A percentile compares a stretch with the other conserved stretches of the same genome.
Evolutionary conservation across 2,888 invertebrate genomes (phyloP).

Genomic region (Chalcosyrphus nemorum): DNA sequence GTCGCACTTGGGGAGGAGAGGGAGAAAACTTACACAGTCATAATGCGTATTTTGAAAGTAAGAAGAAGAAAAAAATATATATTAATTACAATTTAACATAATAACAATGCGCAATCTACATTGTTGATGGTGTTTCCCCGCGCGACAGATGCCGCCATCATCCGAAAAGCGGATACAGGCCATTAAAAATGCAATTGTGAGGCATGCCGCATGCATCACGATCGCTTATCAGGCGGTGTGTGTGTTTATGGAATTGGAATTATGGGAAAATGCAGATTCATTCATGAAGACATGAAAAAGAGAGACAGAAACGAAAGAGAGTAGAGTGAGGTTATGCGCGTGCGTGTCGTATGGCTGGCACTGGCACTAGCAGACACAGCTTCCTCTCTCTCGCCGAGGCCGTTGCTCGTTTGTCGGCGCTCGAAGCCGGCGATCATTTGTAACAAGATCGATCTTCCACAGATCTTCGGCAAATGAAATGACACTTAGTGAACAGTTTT

Average conservation of each 20-base stretch:
- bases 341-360: slow-evolving; percentile 53
- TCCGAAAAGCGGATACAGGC: slow-evolving; percentile 14
- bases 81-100: slow-evolving; percentile 72
- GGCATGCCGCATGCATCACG: slow-evolving; percentile 51
- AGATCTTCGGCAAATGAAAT: slow-evolving; percentile 61
- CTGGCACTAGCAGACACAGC: not conserved
- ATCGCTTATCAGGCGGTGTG: slow-evolving; percentile 65
- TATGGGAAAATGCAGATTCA: slow-evolving; percentile 69
- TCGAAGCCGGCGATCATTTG: slow-evolving; percentile 48
- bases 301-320: slow-evolving; percentile 9
- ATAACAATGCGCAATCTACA: slow-evolving; percentile 68
- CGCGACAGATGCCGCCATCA: not conserved
- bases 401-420: slow-evolving; percentile 48
- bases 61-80: slow-evolving; percentile 19
- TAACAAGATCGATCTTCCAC: slow-evolving; percentile 57
- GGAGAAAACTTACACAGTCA: slow-evolving; percentile 64
- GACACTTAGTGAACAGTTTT: slow-evolving; percentile 72
- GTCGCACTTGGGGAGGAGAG: slow-evolving; percentile 61
- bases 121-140: slow-evolving; percentile 5
- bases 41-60: slow-evolving; percentile 45
- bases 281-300: slow-evolving; percentile 47
- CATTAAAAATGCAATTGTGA: slow-evolving; percentile 49
- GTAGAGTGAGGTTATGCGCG: slow-evolving; percentile 11
- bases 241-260: slow-evolving; percentile 32
- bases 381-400: not conserved